phyloP scores from a whole-genome alignment of 2,113 vertebrate species.

The Eublepharis macularius region DNA sequence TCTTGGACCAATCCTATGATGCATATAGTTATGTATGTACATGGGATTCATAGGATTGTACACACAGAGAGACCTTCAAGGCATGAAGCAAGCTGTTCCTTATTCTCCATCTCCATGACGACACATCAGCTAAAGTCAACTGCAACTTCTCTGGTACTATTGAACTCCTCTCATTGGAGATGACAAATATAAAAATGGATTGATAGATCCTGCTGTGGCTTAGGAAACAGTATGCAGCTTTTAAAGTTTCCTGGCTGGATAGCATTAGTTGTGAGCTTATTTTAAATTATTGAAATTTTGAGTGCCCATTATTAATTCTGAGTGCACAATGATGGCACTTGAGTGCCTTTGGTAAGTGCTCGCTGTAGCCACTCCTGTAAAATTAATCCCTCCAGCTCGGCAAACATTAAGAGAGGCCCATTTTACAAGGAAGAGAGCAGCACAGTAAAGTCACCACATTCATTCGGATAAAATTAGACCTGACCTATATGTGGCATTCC shows the following conservation, averaged over 20 bases:
- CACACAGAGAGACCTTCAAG: too few relatives aligned
- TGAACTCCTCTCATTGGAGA: neutral
- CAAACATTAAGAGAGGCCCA: neutral
- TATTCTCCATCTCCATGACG: neutral
- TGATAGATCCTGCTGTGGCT: neutral
- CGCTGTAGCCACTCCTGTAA: slow-evolving; percentile 49
- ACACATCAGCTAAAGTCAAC: neutral
- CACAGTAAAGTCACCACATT: neutral
- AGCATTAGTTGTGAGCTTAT: slow-evolving; percentile 34
- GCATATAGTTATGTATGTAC: too few relatives aligned
- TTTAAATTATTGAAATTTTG: slow-evolving; percentile 60
- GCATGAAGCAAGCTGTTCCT: neutral
- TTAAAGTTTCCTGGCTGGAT: slow-evolving; percentile 20
- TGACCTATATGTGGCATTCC: neutral
- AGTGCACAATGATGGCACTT: slow-evolving; percentile 16
- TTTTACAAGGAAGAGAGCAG: slow-evolving; percentile 43
- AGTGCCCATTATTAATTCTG: slow-evolving; percentile 41
- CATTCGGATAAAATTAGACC: neutral
- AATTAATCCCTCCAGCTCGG: slow-evolving; percentile 41
- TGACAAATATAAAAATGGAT: neutral
- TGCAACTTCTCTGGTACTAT: neutral
- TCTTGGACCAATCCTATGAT: too few relatives aligned
- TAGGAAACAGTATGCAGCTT: neutral
- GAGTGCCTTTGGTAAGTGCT: slow-evolving; percentile 10
- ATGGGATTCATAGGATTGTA: too few relatives aligned